phyloP scores from a whole-genome alignment of 2,797 vertebrate species.

The Sebastes flavidus region DNA sequence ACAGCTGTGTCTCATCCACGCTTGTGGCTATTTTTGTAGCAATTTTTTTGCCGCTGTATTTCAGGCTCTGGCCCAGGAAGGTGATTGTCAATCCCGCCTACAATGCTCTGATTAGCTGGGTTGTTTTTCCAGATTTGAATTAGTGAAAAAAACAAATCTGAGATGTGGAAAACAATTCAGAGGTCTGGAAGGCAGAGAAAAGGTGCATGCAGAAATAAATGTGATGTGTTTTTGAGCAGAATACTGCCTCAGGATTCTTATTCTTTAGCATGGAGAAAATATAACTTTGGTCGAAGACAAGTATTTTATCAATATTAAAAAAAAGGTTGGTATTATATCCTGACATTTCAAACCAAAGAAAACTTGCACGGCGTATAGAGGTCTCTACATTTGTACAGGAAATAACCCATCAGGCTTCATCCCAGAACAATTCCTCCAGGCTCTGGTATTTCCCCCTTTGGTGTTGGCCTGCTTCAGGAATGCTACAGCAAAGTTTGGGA shows the following conservation, averaged over 20 bases:
- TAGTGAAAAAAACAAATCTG: background rate
- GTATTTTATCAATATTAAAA: background rate
- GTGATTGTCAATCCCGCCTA: background rate
- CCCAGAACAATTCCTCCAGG: slow-evolving; percentile 27
- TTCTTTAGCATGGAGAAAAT: background rate
- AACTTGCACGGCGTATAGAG: background rate
- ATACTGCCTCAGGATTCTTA: background rate
- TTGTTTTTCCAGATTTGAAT: background rate
- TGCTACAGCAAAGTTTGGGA: slow-evolving; percentile 70
- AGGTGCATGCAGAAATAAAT: background rate
- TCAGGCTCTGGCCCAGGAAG: background rate
- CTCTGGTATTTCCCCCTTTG: slow-evolving; percentile 57
- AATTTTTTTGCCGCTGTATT: background rate
- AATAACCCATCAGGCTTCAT: slow-evolving; percentile 4
- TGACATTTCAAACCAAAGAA: background rate
- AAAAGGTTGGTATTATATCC: background rate
- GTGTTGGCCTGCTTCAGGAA: slow-evolving; percentile 65
- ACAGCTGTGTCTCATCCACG: background rate
- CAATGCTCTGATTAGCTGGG: background rate
- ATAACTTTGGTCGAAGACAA: background rate
- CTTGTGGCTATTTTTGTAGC: background rate
- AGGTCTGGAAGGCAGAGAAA: background rate
- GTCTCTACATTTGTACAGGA: background rate
- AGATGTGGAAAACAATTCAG: background rate
- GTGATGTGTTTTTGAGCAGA: background rate